phyloP scores from a whole-genome alignment of 2,888 invertebrate species.

The Agrilus biguttatus region DNA sequence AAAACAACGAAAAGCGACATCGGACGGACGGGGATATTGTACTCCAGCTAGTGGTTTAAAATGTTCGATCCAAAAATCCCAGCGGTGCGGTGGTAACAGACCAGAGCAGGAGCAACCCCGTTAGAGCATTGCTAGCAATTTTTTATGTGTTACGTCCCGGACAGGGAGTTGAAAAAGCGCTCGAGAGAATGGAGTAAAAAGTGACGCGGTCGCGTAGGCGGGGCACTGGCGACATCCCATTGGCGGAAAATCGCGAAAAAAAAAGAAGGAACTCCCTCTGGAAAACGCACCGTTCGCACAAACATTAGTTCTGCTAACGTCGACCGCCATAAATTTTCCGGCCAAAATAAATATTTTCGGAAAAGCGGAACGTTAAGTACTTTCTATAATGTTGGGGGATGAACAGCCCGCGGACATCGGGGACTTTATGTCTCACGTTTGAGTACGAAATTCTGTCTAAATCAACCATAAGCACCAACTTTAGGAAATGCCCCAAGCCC shows the following conservation, averaged over 20 bases:
- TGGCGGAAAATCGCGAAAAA: slow-evolving; percentile 28
- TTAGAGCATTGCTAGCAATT: too few species aligned
- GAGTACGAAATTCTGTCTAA: too few species aligned
- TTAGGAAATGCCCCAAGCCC: too few species aligned
- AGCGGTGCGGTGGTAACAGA: too few species aligned
- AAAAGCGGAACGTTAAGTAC: slow-evolving; percentile 35
- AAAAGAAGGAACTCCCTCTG: slow-evolving; percentile 26
- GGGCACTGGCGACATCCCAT: slow-evolving; percentile 27
- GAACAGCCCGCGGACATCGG: too few species aligned
- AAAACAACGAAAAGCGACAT: too few species aligned
- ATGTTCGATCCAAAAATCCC: too few species aligned
- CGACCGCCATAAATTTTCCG: slow-evolving; percentile 33
- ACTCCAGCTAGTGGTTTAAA: too few species aligned
- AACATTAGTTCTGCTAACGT: slow-evolving; percentile 29
- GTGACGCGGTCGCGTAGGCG: slow-evolving; percentile 24
- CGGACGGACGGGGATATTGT: too few species aligned
- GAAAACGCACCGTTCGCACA: slow-evolving; percentile 26
- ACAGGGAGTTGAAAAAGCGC: slow-evolving; percentile 20
- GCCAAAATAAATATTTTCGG: slow-evolving; percentile 35
- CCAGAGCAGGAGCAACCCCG: too few species aligned
- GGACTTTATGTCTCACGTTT: too few species aligned
- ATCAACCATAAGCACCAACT: too few species aligned
- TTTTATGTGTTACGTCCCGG: slow-evolving; percentile 3
- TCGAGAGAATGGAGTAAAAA: slow-evolving; percentile 21
- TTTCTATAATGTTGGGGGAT: slow-evolving; percentile 30